Base-by-base conservation (phyloP, 2,888 invertebrate species). In the Malacosoma neustria region DNA sequence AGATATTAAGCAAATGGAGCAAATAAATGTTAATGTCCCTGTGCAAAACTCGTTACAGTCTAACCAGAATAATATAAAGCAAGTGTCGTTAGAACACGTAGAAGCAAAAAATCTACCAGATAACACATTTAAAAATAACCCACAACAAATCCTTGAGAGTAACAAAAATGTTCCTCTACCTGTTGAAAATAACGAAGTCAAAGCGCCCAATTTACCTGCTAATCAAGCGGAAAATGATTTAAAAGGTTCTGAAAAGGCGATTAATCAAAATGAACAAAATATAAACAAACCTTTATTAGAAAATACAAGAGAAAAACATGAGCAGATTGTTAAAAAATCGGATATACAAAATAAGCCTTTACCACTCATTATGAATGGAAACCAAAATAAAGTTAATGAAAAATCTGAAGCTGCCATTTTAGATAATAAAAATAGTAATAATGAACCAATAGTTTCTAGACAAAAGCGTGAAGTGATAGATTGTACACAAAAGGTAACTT, bases 401-500 rank as follows among this genome's bases (percentile, higher is more conserved):
- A 36, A 36, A 35, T 30, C 30, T 7, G 33, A 35, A 15, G 30
- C 9, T 29, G 34, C 12, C 5, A 11, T 11, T 9, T 13, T 13
- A 7, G 15, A 36, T 15, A 12, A n/a, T 32, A 39, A 38, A 40
- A 35, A 5, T 7, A 22, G 33, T 1, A 43, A 54, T 11, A 37
- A 37, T 13, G 36, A 37, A 4, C 33, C 13, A 3, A 11, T 34
- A 13, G 40, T 22, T 5, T 22, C 36, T 0, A 63, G 81, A 43
- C 72, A 70, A 38, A 81, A 81, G 38, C 62, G 81, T 42, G 72
- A 80, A 51, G 64, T 68, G 1, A 56, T 77, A 0, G 76, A 82
- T 48, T 79, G 76, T 42, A 62, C 68, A 6, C 60, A 73, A 31
- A 67, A 64, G 40, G 45, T 51, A 0, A 38, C 51, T 0, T 39